Conservation (phyloP, 2,888 invertebrate species). For the Rhingia campestris region DNA sequence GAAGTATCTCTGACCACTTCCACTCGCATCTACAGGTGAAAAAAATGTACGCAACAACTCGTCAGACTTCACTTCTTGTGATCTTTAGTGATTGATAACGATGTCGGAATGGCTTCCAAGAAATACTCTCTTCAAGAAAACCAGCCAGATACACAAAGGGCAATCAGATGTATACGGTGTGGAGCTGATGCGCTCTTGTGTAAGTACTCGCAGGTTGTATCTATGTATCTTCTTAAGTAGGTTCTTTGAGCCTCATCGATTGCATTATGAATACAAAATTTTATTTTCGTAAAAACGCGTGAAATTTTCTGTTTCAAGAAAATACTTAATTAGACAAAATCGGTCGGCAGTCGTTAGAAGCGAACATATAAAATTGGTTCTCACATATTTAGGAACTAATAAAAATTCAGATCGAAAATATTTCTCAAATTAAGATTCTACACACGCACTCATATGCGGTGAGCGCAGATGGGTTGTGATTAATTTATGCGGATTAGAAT, state of each 20-base stretch:
- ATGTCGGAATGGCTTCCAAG: conserved; percentile 60
- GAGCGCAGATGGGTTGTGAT: neutral
- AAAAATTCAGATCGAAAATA: conserved; percentile 25
- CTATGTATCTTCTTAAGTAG: neutral
- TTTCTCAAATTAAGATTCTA: conserved; percentile 38
- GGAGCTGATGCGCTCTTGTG: neutral
- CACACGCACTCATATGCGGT: neutral
- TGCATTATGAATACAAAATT: conserved; percentile 57
- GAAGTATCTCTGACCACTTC: conserved; percentile 19
- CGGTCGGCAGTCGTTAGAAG: conserved; percentile 2
- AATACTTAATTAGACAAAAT: conserved; percentile 7
- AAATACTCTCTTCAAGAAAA: conserved; percentile 60
- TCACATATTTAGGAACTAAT: neutral
- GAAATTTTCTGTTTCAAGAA: conserved; percentile 11
- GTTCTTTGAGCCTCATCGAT: neutral
- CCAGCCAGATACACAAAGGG: neutral
- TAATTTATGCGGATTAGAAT: conserved; percentile 43
- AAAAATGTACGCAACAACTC: conserved; percentile 57
- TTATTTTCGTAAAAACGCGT: conserved; percentile 2
- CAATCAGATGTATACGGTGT: neutral
- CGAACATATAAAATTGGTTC: too few species aligned
- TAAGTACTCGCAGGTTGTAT: conserved; percentile 22
- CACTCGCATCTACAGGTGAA: conserved; percentile 58
- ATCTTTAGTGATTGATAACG: conserved; percentile 68
- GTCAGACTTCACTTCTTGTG: conserved; percentile 44